Evolutionary conservation across 2,888 invertebrate genomes (phyloP), one percentile per base, ranked within the genome.

Genomic region (Tenthredo amoena): DNA sequence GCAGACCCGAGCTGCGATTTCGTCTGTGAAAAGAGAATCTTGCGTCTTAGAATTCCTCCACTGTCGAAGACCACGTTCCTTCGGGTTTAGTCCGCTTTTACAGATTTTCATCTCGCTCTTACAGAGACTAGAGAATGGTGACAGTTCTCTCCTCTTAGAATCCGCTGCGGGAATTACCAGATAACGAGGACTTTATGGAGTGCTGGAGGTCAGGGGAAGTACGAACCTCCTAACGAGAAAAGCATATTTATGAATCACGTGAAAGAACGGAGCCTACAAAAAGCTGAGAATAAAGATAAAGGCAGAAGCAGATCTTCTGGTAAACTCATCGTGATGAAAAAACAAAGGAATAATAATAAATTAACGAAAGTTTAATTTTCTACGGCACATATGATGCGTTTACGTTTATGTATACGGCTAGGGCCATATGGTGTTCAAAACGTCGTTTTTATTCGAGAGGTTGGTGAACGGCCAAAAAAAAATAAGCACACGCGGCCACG

Each of bases 161-260:
- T 81, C 58, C 37, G 81, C 6, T 21, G 26, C 26, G 81, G 81
- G 81, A 62, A 58, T 81, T 81, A 81, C 62, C 62, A 31, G 40
- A 81, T 81, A 81, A 81, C 81, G 58, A 58, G 81, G 58, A 40
- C 62, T 81, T 81, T 81, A 21, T 81, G 21, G 62, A 81, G 81
- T 40, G 40, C 58, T 26, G 21, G 58, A 58, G 79, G 79, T 79
- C 21, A 79, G 58, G 40, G 37, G 79, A 21, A 62, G 21, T 62
- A 21, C 40, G 58, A 62, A 37, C 58, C 37, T 81, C 40, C 37
- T 81, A 62, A 58, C 34, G 37, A 58, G 81, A 62, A 58, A n/a
- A 79, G 34, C 62, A 62, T 79, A 58, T 79, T 79, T 40, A 62
- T 40, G 58, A 74, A 43, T 43, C 40, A 43, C 40, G 40, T 43